Evolutionary conservation across 2,888 invertebrate genomes (phyloP).

Genomic region (Macaria notata): DNA sequence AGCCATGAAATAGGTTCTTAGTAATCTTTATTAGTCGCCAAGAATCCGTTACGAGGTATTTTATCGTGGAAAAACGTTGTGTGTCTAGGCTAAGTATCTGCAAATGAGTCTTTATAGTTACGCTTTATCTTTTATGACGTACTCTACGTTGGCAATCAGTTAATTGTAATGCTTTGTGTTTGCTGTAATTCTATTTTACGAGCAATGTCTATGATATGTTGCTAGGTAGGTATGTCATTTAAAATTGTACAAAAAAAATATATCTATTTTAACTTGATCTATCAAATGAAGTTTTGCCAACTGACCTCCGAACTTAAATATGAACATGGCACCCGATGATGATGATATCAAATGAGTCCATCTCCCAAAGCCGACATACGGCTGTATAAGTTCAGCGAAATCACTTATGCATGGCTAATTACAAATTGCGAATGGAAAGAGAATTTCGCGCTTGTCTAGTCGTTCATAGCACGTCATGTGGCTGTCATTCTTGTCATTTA

Average conservation of each 20-base stretch:
- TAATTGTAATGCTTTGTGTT: background rate
- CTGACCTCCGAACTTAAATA: too few relatives aligned
- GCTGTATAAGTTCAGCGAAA: background rate
- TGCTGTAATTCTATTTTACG: background rate
- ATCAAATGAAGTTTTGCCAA: too few relatives aligned
- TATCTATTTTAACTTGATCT: background rate
- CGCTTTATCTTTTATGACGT: background rate
- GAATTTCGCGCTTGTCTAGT: constrained; percentile 34
- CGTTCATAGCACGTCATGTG: constrained; percentile 38
- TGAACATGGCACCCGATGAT: too few relatives aligned
- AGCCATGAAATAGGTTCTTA: constrained; percentile 28
- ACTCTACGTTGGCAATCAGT: background rate
- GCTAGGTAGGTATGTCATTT: too few relatives aligned
- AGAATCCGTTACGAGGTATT: constrained; percentile 14
- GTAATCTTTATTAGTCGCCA: constrained; percentile 24
- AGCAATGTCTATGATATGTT: too few relatives aligned
- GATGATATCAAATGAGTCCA: constrained; percentile 13
- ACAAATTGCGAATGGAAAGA: constrained; percentile 26
- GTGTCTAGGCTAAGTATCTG: constrained; percentile 4
- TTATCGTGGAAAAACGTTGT: constrained; percentile 9
- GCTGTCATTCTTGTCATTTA: constrained; percentile 53
- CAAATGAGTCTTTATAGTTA: constrained; percentile 1
- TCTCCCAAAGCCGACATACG: background rate
- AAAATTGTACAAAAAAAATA: too few relatives aligned
- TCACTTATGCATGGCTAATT: constrained; percentile 7